A percentile compares a stretch with the other conserved stretches of the same genome.
phyloP scores from a whole-genome alignment of 2,888 invertebrate species.

The Chalcis sispes region DNA sequence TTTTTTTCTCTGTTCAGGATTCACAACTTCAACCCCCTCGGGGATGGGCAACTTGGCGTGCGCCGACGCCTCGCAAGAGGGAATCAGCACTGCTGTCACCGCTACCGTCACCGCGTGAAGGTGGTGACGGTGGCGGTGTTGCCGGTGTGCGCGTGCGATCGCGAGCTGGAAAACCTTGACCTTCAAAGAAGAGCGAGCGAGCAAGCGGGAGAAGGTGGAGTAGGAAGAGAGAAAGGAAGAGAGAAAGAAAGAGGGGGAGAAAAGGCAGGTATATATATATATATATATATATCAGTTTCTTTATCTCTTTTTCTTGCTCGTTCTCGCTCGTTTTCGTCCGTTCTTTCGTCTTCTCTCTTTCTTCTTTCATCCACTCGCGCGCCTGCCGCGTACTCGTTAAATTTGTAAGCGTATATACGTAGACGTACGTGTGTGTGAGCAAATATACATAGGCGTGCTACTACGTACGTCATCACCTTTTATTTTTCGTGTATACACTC shows the following conservation, averaged over 20 bases:
- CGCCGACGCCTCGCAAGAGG: slow-evolving; percentile 21
- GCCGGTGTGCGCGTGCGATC: background rate
- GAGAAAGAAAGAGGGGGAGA: background rate
- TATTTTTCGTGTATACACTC: too few species aligned
- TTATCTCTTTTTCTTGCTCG: slow-evolving; percentile 1
- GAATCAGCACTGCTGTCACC: slow-evolving; percentile 3
- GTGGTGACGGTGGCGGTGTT: slow-evolving; percentile 6
- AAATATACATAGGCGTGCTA: too few species aligned
- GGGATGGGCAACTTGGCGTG: too few species aligned
- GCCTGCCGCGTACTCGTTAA: too few species aligned
- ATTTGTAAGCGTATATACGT: too few species aligned
- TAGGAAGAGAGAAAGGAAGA: background rate
- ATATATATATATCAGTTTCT: too few species aligned
- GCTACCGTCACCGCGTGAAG: background rate
- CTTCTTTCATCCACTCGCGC: too few species aligned
- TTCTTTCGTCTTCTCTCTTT: too few species aligned
- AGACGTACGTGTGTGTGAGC: too few species aligned
- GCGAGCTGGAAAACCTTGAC: slow-evolving; percentile 71
- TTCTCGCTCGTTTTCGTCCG: background rate
- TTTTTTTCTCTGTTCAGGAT: background rate
- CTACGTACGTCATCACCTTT: too few species aligned
- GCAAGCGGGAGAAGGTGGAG: slow-evolving; percentile 56
- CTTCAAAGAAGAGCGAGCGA: slow-evolving; percentile 69
- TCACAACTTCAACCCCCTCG: background rate
- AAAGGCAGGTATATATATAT: too few species aligned